phyloP scores from a whole-genome alignment of 2,888 invertebrate genomes.

The Habroteleia sp. region DNA sequence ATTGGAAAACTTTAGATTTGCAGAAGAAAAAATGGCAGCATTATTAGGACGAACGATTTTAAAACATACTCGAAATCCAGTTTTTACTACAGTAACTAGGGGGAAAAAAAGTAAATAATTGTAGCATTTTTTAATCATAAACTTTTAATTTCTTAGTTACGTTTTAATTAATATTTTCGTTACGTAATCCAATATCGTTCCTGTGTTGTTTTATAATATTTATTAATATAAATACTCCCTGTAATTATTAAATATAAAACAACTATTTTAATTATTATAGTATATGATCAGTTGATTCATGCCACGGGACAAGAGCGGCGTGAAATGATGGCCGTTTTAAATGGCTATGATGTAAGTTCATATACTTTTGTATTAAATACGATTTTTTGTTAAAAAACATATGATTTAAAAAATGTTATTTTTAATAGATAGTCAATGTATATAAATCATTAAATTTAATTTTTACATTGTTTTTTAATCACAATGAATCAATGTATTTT shows the following conservation, averaged over 20 bases:
- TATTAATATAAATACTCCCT: background rate
- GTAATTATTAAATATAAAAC: background rate
- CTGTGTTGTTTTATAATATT: background rate
- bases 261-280: background rate
- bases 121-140: background rate
- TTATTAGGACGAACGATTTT: conserved; percentile 12
- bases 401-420: no score
- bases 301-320: conserved; percentile 96
- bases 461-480: no score
- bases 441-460: no score
- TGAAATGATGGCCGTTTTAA: conserved; percentile 91
- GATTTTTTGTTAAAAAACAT: no score
- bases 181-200: conserved; percentile 22
- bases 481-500: no score
- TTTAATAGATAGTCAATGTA: no score
- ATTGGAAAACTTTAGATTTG: no score
- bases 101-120: conserved; percentile 3
- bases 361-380: no score
- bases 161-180: conserved; percentile 21
- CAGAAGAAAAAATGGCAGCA: conserved; percentile 19
- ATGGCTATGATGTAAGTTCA: conserved; percentile 89
- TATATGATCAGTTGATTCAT: conserved; percentile 80
- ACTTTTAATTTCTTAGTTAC: conserved; percentile 8
- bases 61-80: conserved; percentile 8
- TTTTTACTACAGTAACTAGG: conserved; percentile 1